phyloP scores from a whole-genome alignment of 2,888 invertebrate species.

The Macropis europaea region DNA sequence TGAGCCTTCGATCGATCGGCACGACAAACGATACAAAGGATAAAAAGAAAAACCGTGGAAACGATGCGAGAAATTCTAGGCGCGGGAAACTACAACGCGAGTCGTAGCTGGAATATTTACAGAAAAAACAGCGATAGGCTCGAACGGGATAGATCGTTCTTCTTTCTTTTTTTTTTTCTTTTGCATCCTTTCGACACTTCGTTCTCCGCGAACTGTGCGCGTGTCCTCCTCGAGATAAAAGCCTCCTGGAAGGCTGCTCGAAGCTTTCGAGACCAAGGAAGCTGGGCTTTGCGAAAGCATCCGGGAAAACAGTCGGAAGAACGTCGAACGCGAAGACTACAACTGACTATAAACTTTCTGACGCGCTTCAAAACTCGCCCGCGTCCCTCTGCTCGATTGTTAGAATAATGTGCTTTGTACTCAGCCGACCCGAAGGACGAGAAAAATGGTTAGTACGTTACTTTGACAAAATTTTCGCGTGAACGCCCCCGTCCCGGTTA shows the following conservation, averaged over 20 bases:
- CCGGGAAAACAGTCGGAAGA: slow-evolving; percentile 52
- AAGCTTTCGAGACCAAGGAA: slow-evolving; percentile 8
- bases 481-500: not conserved
- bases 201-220: slow-evolving; percentile 4
- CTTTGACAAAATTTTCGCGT: not conserved
- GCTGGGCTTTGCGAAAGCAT: slow-evolving; percentile 37
- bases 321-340: slow-evolving; percentile 55
- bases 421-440: slow-evolving; percentile 69
- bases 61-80: not conserved
- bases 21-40: slow-evolving; percentile 7
- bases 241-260: slow-evolving; percentile 1
- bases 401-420: slow-evolving; percentile 75
- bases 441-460: slow-evolving; percentile 50
- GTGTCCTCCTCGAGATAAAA: not conserved
- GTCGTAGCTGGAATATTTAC: slow-evolving; percentile 8
- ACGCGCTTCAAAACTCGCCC: not conserved
- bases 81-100: not conserved
- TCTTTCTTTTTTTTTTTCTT: not conserved
- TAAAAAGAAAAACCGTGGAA: not conserved
- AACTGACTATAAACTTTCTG: slow-evolving; percentile 44
- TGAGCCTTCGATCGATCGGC: slow-evolving; percentile 2
- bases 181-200: not conserved
- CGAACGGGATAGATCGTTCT: slow-evolving; percentile 16
- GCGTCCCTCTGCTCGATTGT: too few relatives aligned
- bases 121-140: slow-evolving; percentile 17